These are phyloP conservation scores for Caenorhabditis sulstoni DNA, from an alignment of 2,888 invertebrate species.

Conservation along the genomic window DNA sequence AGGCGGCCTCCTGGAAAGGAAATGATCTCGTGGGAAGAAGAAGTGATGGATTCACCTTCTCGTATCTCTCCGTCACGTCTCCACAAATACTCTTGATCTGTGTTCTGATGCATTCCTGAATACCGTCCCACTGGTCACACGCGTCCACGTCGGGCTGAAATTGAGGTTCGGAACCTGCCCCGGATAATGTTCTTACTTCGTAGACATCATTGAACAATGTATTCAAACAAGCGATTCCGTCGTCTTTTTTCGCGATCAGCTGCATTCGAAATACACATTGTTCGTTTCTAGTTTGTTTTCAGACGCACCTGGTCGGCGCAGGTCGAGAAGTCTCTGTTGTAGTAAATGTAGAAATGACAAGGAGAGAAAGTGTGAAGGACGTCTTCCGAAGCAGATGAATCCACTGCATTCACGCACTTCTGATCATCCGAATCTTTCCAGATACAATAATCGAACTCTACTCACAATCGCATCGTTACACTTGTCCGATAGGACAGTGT, in stretches of 20 bases:
- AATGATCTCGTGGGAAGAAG: slow-evolving; percentile 14
- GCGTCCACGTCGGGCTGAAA: slow-evolving; percentile 14
- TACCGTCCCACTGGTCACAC: slow-evolving; percentile 28
- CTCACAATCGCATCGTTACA: slow-evolving; percentile 44
- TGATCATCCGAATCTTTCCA: slow-evolving; percentile 2
- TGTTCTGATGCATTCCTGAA: slow-evolving; percentile 38
- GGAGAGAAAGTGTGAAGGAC: slow-evolving; percentile 40
- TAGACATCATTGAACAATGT: slow-evolving; percentile 18
- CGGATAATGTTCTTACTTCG: slow-evolving; percentile 2
- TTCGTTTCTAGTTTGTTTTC: neutral
- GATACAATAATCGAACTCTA: neutral
- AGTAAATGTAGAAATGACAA: slow-evolving; percentile 43
- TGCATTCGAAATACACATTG: neutral
- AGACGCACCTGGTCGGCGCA: slow-evolving; percentile 38
- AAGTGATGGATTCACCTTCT: slow-evolving; percentile 36
- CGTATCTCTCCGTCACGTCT: slow-evolving; percentile 30
- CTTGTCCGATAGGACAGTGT: slow-evolving; percentile 19
- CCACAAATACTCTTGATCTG: slow-evolving; percentile 31
- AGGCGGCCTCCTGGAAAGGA: slow-evolving; percentile 47
- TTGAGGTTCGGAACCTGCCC: too few relatives aligned
- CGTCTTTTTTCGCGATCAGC: slow-evolving; percentile 27
- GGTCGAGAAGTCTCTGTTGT: slow-evolving; percentile 19
- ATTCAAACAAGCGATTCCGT: slow-evolving; percentile 18
- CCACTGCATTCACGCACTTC: slow-evolving; percentile 37
- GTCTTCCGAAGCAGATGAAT: slow-evolving; percentile 22